Evolutionary conservation across 1,140 invertebrate species (phyloP).

Genomic region (Pogonomyrmex californicus): DNA sequence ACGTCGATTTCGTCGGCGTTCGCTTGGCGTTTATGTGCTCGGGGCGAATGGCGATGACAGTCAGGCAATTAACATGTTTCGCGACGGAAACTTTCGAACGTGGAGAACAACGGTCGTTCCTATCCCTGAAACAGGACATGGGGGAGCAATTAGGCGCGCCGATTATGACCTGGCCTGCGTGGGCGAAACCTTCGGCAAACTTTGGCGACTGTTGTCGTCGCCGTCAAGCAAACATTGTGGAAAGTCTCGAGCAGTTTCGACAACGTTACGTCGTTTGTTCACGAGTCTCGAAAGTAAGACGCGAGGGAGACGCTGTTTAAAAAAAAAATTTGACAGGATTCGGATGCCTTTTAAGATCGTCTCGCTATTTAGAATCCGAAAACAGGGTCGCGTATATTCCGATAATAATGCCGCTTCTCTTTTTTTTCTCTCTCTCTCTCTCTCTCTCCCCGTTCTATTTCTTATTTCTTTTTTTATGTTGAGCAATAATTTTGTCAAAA

Average conservation of each 20-base stretch:
- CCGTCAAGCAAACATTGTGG: not conserved
- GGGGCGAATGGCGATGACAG: not conserved
- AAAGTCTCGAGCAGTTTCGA: not conserved
- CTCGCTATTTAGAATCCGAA: not conserved
- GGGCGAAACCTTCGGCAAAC: constrained; percentile 22
- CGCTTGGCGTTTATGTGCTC: not conserved
- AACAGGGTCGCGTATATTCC: not conserved
- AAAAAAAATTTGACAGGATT: constrained; percentile 7
- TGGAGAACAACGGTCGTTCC: not conserved
- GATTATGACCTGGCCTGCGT: constrained; percentile 19
- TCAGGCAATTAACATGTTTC: constrained; percentile 41
- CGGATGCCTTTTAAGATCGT: not conserved
- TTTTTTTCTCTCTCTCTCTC: not conserved
- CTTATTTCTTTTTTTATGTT: not conserved
- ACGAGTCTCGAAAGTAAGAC: not conserved
- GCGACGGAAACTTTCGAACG: constrained; percentile 7
- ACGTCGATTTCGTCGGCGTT: not conserved
- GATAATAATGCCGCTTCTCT: not conserved
- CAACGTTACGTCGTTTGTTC: not conserved
- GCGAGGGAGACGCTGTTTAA: constrained; percentile 18
- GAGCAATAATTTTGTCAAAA: not conserved
- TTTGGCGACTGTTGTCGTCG: constrained; percentile 5
- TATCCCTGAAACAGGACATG: constrained; percentile 31
- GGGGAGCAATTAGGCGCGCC: constrained; percentile 35
- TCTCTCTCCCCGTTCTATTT: no score